Conservation (phyloP, 2,888 invertebrate genomes). For the Morinoia aosen region DNA sequence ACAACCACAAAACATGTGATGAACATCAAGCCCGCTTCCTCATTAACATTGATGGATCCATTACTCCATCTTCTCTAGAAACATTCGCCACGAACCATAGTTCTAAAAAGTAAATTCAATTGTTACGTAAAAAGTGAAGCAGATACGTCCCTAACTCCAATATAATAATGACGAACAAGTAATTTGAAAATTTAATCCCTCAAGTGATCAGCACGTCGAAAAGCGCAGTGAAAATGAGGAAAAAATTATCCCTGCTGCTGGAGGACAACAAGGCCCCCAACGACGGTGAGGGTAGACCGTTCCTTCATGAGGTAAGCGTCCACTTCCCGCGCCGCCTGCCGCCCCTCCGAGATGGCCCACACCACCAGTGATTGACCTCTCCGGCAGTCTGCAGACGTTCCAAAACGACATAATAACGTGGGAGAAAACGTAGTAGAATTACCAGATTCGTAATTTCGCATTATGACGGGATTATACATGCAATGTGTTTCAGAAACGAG, state of each 20-base stretch:
- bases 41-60: not conserved
- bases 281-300: slow-evolving; percentile 86
- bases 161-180: not conserved
- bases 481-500: no score
- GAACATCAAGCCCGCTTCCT: not conserved
- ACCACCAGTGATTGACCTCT: slow-evolving; percentile 99
- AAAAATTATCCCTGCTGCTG: slow-evolving; percentile 63
- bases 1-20: not conserved
- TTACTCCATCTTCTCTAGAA: not conserved
- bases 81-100: not conserved
- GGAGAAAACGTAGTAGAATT: not conserved
- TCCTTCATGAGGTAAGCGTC: slow-evolving; percentile 83
- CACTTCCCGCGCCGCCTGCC: slow-evolving; percentile 96
- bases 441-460: not conserved
- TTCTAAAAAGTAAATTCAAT: not conserved
- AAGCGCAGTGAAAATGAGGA: not conserved
- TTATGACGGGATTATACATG: no score
- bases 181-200: not conserved
- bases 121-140: not conserved
- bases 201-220: not conserved
- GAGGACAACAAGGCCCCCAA: slow-evolving; percentile 83
- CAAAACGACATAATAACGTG: slow-evolving; percentile 58
- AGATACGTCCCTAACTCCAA: not conserved
- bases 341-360: slow-evolving; percentile 97
- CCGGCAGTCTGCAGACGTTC: slow-evolving; percentile 84